A percentile compares a stretch with the other conserved stretches of the same genome.
phyloP scores from a whole-genome alignment of 1,140 invertebrate species.

The Drosophila tani region DNA sequence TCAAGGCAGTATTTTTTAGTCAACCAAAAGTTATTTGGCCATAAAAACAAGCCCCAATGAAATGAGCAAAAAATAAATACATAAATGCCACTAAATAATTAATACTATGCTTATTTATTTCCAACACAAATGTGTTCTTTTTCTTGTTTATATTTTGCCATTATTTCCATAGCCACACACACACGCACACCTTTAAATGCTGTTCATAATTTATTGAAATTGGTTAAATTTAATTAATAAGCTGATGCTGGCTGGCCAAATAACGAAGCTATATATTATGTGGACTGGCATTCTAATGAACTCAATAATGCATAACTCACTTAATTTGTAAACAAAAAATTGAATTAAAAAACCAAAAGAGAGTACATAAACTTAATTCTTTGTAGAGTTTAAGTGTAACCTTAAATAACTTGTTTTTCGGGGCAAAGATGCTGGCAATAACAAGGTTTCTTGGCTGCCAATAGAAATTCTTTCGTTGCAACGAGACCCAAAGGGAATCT shows the following conservation, averaged over 20 bases:
- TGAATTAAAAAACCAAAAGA: neutral
- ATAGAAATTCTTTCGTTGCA: constrained; percentile 16
- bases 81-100: constrained; percentile 16
- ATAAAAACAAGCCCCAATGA: neutral
- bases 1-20: neutral
- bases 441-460: constrained; percentile 10
- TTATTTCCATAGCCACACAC: constrained; percentile 5
- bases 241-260: neutral
- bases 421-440: constrained; percentile 4
- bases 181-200: neutral
- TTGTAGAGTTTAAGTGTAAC: neutral
- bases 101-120: constrained; percentile 4
- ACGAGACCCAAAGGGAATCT: constrained; percentile 50
- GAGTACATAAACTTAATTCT: neutral
- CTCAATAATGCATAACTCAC: neutral
- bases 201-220: constrained; percentile 6
- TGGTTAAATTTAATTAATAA: constrained; percentile 10
- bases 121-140: neutral
- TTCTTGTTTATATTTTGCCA: neutral
- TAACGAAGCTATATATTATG: neutral
- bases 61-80: constrained; percentile 1
- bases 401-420: constrained; percentile 16
- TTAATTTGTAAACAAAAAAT: neutral
- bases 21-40: neutral
- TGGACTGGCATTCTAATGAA: neutral